Percentiles rank a stretch among this genome's conserved stretches.
phyloP scores from a whole-genome alignment of 1,140 invertebrate genomes.

The Aphelenchoides fujianensis region DNA sequence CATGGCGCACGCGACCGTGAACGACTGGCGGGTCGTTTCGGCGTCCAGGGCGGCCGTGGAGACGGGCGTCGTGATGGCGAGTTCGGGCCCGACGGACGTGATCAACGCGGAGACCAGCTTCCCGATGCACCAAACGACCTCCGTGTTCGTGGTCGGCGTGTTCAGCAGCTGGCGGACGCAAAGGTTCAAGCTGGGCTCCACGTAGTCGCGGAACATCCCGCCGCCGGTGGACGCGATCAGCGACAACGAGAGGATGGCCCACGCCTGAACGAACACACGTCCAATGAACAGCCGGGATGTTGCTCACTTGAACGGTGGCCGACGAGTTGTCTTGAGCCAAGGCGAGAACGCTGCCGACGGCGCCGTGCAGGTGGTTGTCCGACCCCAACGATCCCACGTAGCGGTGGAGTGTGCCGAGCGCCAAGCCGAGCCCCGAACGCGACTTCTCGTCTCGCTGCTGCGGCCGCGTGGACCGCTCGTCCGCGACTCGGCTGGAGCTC shows the following conservation, averaged over 20 bases:
- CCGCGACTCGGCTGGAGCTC: constrained; percentile 76
- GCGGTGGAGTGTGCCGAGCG: constrained; percentile 83
- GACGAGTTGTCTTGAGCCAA: constrained; percentile 86
- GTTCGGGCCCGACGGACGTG: constrained; percentile 86
- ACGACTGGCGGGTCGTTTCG: constrained; percentile 56
- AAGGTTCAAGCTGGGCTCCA: constrained; percentile 85
- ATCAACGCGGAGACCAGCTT: constrained; percentile 69
- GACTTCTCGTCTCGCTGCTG: constrained; percentile 78
- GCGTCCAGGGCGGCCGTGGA: constrained; percentile 68
- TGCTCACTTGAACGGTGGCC: constrained; percentile 77
- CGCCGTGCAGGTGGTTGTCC: constrained; percentile 84
- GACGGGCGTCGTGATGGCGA: constrained; percentile 72
- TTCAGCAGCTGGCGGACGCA: constrained; percentile 82
- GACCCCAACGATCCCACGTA: constrained; percentile 82
- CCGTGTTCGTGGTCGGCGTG: constrained; percentile 81
- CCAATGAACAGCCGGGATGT: too few relatives aligned
- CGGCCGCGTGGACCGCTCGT: constrained; percentile 76
- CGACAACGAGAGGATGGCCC: constrained; percentile 89
- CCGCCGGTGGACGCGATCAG: constrained; percentile 94
- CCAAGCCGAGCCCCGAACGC: constrained; percentile 84
- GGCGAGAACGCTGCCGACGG: constrained; percentile 86
- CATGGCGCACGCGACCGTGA: constrained; percentile 74
- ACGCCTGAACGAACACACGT: constrained; percentile 79
- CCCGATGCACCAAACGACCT: constrained; percentile 89
- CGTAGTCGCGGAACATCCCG: constrained; percentile 94